These are phyloP conservation scores for Drosophila arizonae DNA, from an alignment of 1,140 invertebrate species.

Conservation along the genomic window DNA sequence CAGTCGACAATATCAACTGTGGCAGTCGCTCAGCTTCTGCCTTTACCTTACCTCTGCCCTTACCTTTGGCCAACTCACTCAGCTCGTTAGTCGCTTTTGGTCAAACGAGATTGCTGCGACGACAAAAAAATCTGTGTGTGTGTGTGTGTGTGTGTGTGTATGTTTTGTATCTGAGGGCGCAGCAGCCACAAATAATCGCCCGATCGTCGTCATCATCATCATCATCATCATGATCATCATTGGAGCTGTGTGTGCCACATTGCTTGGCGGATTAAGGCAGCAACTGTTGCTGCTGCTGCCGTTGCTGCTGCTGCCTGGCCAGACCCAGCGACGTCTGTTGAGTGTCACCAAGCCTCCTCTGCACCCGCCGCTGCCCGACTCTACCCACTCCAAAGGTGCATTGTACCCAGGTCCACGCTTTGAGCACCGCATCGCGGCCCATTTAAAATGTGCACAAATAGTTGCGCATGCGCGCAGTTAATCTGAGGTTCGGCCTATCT, in stretches of 20 bases:
- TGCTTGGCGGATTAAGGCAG: slow-evolving; percentile 74
- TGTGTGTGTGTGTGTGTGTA: slow-evolving; percentile 50
- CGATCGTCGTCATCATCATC: slow-evolving; percentile 62
- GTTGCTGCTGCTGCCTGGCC: slow-evolving; percentile 25
- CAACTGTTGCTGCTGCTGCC: slow-evolving; percentile 10
- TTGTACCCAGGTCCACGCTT: slow-evolving; percentile 59
- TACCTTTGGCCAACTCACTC: slow-evolving; percentile 25
- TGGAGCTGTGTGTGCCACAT: slow-evolving; percentile 53
- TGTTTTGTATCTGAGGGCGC: slow-evolving; percentile 57
- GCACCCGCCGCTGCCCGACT: background rate
- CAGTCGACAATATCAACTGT: slow-evolving; percentile 65
- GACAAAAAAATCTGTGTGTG: slow-evolving; percentile 39
- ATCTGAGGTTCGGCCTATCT: slow-evolving; percentile 45
- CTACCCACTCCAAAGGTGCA: slow-evolving; percentile 44
- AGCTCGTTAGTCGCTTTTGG: slow-evolving; percentile 80
- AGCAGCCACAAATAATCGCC: slow-evolving; percentile 68
- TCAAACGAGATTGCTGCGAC: slow-evolving; percentile 75
- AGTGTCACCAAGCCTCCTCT: slow-evolving; percentile 63
- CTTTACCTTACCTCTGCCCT: slow-evolving; percentile 1
- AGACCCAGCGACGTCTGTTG: slow-evolving; percentile 68
- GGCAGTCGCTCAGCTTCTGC: slow-evolving; percentile 67
- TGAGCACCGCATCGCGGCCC: slow-evolving; percentile 61
- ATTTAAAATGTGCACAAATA: slow-evolving; percentile 80
- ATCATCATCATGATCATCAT: slow-evolving; percentile 16
- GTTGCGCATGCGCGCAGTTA: slow-evolving; percentile 79